phyloP scores from a whole-genome alignment of 2,888 invertebrate species.

The Drosophila borborema region DNA sequence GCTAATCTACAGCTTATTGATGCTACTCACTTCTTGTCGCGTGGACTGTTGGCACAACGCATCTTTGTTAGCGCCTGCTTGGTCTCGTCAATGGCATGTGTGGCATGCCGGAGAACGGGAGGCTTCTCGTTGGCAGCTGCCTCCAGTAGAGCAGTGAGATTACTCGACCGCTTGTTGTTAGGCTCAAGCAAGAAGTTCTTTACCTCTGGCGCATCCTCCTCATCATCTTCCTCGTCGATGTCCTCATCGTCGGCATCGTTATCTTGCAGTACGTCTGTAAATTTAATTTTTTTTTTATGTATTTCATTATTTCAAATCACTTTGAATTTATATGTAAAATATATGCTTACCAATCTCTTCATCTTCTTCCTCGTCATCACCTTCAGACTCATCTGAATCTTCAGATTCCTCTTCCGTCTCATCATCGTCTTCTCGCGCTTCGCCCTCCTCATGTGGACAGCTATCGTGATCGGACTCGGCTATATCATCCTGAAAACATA shows the following conservation, averaged over 20 bases:
- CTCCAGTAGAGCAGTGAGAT: conserved; percentile 96
- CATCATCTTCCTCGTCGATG: conserved; percentile 85
- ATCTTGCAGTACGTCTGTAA: conserved; percentile 75
- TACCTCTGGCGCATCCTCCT: conserved; percentile 83
- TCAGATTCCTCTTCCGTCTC: conserved; percentile 85
- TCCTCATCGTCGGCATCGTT: conserved; percentile 85
- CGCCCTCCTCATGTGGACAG: conserved; percentile 84
- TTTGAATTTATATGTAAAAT: too few species aligned
- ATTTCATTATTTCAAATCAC: too few species aligned
- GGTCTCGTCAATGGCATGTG: conserved; percentile 98
- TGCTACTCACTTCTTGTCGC: conserved; percentile 86
- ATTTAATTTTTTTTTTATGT: background rate
- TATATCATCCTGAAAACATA: conserved; percentile 83
- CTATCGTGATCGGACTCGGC: conserved; percentile 85
- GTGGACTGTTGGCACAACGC: conserved; percentile 93
- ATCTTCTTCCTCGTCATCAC: conserved; percentile 85
- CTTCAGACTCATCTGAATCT: conserved; percentile 85
- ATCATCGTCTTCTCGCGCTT: conserved; percentile 83
- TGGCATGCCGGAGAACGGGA: conserved; percentile 85
- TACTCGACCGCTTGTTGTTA: conserved; percentile 82
- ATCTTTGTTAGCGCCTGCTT: conserved; percentile 98
- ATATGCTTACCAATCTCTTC: conserved; percentile 83
- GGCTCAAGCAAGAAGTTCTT: conserved; percentile 86
- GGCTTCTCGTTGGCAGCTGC: conserved; percentile 89
- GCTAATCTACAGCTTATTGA: background rate